Conservation (phyloP, 1,140 invertebrate species). For the Aphelenchoides fujianensis region DNA sequence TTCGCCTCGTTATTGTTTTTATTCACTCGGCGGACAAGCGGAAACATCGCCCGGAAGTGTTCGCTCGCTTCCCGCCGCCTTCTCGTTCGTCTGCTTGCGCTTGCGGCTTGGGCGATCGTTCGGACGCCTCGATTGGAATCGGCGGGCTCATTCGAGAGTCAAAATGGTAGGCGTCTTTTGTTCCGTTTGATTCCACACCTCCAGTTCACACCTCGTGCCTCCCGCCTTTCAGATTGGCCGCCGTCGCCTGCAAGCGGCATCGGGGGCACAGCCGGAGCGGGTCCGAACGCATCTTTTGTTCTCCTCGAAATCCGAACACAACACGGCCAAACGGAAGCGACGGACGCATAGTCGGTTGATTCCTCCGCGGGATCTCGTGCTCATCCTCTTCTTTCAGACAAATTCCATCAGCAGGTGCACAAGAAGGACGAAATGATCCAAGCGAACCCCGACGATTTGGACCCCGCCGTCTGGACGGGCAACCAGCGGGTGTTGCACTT, state of each 20-base stretch:
- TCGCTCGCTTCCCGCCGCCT: background rate
- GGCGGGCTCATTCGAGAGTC: too few relatives aligned
- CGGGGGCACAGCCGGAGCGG: slow-evolving; percentile 49
- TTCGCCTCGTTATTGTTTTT: background rate
- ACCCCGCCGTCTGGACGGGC: slow-evolving; percentile 57
- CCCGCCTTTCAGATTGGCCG: slow-evolving; percentile 54
- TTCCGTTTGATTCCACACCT: too few relatives aligned
- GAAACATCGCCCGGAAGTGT: background rate
- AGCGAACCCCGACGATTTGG: slow-evolving; percentile 54
- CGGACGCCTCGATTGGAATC: background rate
- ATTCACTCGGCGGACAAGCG: background rate
- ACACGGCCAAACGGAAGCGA: slow-evolving; percentile 54
- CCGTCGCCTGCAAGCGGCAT: slow-evolving; percentile 48
- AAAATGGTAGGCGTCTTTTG: too few relatives aligned
- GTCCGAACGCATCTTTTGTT: slow-evolving; percentile 60
- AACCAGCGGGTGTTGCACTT: slow-evolving; percentile 61
- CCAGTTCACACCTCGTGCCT: too few relatives aligned
- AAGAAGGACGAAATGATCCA: slow-evolving; percentile 63
- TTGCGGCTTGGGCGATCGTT: background rate
- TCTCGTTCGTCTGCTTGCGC: background rate
- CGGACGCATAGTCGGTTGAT: slow-evolving; percentile 55
- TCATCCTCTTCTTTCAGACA: slow-evolving; percentile 48
- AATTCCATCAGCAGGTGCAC: slow-evolving; percentile 57
- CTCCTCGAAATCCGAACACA: slow-evolving; percentile 55
- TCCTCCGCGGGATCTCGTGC: background rate